Percentiles rank a stretch among this genome's conserved stretches.
Conservation (phyloP, 1,140 invertebrate genomes). For the Lepeophtheirus salmonis region DNA sequence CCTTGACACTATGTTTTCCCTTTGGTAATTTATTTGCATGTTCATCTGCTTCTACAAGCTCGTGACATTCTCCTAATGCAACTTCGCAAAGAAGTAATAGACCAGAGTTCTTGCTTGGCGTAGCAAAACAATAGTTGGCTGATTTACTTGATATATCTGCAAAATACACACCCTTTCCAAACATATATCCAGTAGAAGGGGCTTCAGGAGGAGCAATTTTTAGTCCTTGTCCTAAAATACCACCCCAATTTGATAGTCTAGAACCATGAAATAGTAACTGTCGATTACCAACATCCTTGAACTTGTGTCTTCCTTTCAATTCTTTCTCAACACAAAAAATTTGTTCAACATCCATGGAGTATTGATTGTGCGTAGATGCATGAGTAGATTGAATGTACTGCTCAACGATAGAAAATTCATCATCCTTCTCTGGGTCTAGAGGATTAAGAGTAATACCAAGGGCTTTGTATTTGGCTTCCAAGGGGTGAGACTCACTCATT, state of each 20-base stretch:
- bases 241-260: slow-evolving; percentile 36
- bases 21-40: slow-evolving; percentile 25
- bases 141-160: slow-evolving; percentile 41
- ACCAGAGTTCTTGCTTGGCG: slow-evolving; percentile 29
- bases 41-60: slow-evolving; percentile 25
- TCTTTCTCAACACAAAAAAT: slow-evolving; percentile 24
- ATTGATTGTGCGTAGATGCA: slow-evolving; percentile 29
- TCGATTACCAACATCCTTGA: slow-evolving; percentile 23
- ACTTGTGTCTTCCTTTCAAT: slow-evolving; percentile 22
- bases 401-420: slow-evolving; percentile 25
- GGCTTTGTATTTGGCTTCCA: slow-evolving; percentile 25
- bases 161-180: slow-evolving; percentile 36
- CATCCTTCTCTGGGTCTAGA: slow-evolving; percentile 25
- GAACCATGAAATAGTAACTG: slow-evolving; percentile 41
- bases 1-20: slow-evolving; percentile 28
- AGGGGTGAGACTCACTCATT: slow-evolving; percentile 26
- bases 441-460: slow-evolving; percentile 26
- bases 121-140: slow-evolving; percentile 40
- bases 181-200: slow-evolving; percentile 37
- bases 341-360: slow-evolving; percentile 29
- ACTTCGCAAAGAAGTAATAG: slow-evolving; percentile 38
- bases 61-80: slow-evolving; percentile 21
- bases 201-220: slow-evolving; percentile 38
- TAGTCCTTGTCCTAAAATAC: slow-evolving; percentile 39
- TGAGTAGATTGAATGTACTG: slow-evolving; percentile 30